Percentiles rank a stretch among this genome's conserved stretches.
These are phyloP conservation scores for Aquatica leii DNA, from an alignment of 2,888 invertebrate genomes.

Conservation along the genomic window DNA sequence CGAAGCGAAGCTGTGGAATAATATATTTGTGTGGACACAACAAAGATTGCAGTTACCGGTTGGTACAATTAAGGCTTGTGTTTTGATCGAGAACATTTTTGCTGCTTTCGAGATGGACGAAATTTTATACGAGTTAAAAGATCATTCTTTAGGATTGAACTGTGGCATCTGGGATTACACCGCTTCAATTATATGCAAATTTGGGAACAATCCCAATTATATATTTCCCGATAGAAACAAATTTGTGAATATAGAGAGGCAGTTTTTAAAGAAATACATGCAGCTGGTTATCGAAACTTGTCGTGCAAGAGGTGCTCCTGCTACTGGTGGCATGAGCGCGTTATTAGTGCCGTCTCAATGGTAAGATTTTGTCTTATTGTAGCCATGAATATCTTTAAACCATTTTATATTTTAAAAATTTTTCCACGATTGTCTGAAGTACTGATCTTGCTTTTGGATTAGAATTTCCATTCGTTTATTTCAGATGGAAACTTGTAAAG, in stretches of 20 bases:
- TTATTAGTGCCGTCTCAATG: slow-evolving; percentile 58
- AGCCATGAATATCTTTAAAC: too few relatives aligned
- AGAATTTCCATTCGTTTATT: too few relatives aligned
- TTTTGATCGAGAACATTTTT: slow-evolving; percentile 75
- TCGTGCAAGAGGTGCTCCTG: slow-evolving; percentile 68
- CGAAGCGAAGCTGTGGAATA: slow-evolving; percentile 75
- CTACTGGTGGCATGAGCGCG: slow-evolving; percentile 76
- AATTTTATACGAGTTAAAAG: slow-evolving; percentile 70
- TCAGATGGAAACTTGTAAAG: too few relatives aligned
- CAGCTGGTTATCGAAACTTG: slow-evolving; percentile 67
- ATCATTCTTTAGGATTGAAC: slow-evolving; percentile 75
- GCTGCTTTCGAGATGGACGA: slow-evolving; percentile 75
- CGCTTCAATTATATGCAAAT: slow-evolving; percentile 71
- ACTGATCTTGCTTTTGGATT: too few relatives aligned
- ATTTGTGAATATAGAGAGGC: slow-evolving; percentile 71
- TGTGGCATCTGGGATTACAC: slow-evolving; percentile 81
- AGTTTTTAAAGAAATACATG: slow-evolving; percentile 71
- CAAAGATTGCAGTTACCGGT: slow-evolving; percentile 64
- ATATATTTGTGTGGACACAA: slow-evolving; percentile 73
- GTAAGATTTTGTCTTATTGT: too few relatives aligned
- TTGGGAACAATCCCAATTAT: slow-evolving; percentile 67
- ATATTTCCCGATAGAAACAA: slow-evolving; percentile 74
- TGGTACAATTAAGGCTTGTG: slow-evolving; percentile 74
- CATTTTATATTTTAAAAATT: too few relatives aligned
- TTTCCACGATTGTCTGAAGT: too few relatives aligned